Conservation (phyloP, 2,797 vertebrate species). For the Rhinella marina region DNA sequence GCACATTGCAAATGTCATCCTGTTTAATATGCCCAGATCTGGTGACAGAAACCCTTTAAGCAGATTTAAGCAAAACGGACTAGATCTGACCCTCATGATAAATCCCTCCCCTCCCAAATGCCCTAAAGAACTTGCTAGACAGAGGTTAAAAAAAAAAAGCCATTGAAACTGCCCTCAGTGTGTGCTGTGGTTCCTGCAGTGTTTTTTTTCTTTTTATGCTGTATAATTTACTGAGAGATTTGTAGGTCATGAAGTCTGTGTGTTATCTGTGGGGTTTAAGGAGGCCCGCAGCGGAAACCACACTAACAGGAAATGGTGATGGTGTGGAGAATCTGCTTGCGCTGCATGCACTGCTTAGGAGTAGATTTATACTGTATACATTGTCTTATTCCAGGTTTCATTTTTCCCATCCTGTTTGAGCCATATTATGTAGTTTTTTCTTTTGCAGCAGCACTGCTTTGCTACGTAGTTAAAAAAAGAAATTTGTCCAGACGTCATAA, state of each 20-base stretch:
- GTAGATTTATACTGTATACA: not conserved
- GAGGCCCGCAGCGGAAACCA: constrained; percentile 48
- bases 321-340: not conserved
- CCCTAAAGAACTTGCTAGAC: not conserved
- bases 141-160: not conserved
- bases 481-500: too few relatives aligned
- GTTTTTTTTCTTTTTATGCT: not conserved
- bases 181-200: not conserved
- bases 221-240: constrained; percentile 2
- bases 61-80: too few relatives aligned
- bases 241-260: constrained; percentile 29
- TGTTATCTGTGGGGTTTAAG: constrained; percentile 43
- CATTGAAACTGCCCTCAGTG: not conserved
- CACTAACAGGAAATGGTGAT: constrained; percentile 40
- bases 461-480: too few relatives aligned
- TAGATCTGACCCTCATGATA: too few relatives aligned
- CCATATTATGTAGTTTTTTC: not conserved
- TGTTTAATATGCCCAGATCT: too few relatives aligned
- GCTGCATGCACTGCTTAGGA: not conserved
- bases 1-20: too few relatives aligned
- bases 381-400: not conserved
- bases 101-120: not conserved
- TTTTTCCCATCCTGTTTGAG: not conserved
- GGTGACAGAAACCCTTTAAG: too few relatives aligned
- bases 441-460: too few relatives aligned